A percentile compares a stretch with the other conserved stretches of the same genome.
phyloP scores from a whole-genome alignment of 64 coral and sea anemone genomes.

The Astreopora myriophthalma region DNA sequence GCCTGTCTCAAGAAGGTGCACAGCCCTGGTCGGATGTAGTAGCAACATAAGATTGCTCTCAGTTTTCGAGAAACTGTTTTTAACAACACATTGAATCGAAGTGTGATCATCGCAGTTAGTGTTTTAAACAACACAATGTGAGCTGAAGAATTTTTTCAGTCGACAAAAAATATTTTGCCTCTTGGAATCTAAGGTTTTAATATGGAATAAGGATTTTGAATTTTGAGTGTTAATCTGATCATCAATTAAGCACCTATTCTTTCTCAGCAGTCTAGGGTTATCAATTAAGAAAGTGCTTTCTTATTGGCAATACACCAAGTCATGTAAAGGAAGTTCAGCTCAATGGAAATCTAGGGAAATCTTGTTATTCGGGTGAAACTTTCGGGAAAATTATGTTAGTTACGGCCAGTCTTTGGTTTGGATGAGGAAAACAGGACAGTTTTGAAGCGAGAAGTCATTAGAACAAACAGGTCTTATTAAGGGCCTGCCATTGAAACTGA shows the following conservation, averaged over 20 bases:
- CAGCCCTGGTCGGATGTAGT: too few species aligned
- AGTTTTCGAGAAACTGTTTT: too few species aligned
- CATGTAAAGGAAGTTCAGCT: background rate
- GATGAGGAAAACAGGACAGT: background rate
- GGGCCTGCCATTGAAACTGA: background rate
- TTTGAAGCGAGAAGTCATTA: background rate
- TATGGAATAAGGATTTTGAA: background rate
- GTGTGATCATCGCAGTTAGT: too few species aligned
- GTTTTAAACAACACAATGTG: too few species aligned
- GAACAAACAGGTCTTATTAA: background rate
- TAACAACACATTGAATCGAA: too few species aligned
- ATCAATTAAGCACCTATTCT: too few species aligned
- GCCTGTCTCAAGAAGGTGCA: too few species aligned
- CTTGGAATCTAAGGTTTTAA: background rate
- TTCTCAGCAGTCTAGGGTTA: background rate
- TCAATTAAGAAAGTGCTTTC: background rate
- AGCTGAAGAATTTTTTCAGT: background rate
- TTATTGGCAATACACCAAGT: background rate
- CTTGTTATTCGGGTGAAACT: background rate
- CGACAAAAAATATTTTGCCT: background rate
- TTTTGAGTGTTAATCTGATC: background rate
- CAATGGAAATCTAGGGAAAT: background rate
- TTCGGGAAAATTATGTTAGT: background rate
- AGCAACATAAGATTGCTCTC: too few species aligned
- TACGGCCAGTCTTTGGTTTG: background rate